These are phyloP conservation scores for Remorina albescens DNA, from an alignment of 2,797 vertebrate genomes.

Conservation along the genomic window DNA sequence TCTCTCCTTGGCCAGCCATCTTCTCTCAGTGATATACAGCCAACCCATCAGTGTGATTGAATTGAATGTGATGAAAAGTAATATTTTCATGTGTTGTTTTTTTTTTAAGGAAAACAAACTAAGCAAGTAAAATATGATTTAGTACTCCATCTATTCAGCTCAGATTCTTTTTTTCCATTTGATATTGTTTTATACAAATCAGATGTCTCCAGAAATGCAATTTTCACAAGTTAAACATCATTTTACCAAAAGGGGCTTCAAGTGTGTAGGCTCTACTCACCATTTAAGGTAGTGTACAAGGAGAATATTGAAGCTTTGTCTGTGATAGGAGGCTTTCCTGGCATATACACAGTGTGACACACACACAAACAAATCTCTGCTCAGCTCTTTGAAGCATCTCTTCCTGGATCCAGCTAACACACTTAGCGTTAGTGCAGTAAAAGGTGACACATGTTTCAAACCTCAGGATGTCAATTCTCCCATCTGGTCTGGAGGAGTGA, in stretches of 20 bases:
- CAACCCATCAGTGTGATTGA: background rate
- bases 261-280: constrained; percentile 35
- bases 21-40: background rate
- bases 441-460: constrained; percentile 68
- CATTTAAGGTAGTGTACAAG: constrained; percentile 36
- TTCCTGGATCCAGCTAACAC: constrained; percentile 54
- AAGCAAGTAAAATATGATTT: background rate
- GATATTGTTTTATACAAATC: background rate
- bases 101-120: background rate
- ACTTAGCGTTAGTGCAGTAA: constrained; percentile 60
- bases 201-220: constrained; percentile 7
- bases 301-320: constrained; percentile 30
- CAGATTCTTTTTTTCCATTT: background rate
- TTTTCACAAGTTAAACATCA: background rate
- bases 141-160: background rate
- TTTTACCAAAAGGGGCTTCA: constrained; percentile 7
- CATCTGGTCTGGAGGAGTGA: constrained; percentile 44
- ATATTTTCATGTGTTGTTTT: background rate
- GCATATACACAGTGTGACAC: background rate
- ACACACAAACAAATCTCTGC: constrained; percentile 8
- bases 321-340: constrained; percentile 26
- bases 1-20: background rate
- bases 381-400: constrained; percentile 59
- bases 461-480: constrained; percentile 39
- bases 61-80: background rate